Percentiles rank a stretch among this genome's conserved stretches.
Conservation (phyloP, 2,797 vertebrate genomes). For the Catharus ustulatus region DNA sequence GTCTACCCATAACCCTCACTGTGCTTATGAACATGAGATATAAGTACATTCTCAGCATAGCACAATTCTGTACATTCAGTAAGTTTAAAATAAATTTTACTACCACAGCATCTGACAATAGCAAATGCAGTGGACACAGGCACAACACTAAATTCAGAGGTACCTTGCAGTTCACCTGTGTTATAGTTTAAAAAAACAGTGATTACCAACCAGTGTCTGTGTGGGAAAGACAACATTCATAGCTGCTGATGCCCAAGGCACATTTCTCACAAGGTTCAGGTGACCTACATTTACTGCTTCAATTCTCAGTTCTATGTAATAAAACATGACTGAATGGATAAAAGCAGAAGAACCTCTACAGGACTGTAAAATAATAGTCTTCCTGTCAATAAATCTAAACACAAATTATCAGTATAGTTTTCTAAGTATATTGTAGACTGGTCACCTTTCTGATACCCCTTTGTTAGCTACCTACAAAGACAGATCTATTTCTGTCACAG, state of each 20-base stretch:
- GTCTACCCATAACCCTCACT: background rate
- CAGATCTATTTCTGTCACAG: background rate
- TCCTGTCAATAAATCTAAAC: background rate
- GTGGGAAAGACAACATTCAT: background rate
- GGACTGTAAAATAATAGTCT: background rate
- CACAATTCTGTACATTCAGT: background rate
- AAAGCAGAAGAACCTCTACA: background rate
- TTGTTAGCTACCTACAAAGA: background rate
- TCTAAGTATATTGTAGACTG: background rate
- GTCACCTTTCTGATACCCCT: background rate
- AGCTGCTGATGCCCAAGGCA: background rate
- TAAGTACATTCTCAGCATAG: background rate
- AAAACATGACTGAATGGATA: background rate
- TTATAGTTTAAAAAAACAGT: background rate
- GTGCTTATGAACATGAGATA: background rate
- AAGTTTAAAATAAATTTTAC: background rate
- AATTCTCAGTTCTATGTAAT: background rate
- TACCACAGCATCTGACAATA: background rate
- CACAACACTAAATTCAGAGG: background rate
- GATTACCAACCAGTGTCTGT: background rate
- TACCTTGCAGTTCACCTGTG: background rate
- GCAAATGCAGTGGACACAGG: background rate
- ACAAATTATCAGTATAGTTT: background rate
- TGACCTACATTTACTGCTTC: conserved; percentile 56
- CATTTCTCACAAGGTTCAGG: background rate